A percentile compares a stretch with the other conserved stretches of the same genome.
phyloP scores from a whole-genome alignment of 2,888 invertebrate genomes.

The Diloba caeruleocephala region DNA sequence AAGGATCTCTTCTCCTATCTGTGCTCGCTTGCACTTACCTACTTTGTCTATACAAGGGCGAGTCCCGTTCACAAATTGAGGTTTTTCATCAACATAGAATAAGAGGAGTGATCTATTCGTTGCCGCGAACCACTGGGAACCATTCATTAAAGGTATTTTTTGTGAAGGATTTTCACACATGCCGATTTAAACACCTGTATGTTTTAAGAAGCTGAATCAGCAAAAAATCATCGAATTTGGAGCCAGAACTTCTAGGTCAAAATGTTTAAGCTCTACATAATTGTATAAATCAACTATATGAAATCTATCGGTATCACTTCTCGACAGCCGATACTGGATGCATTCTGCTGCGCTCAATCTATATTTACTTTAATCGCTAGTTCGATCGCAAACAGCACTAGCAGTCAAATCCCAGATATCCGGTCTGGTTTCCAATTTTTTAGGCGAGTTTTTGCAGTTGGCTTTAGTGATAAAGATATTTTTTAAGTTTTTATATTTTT shows the following conservation, averaged over 20 bases:
- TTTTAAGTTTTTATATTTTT: too few relatives aligned
- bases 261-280: constrained; percentile 21
- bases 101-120: too few relatives aligned
- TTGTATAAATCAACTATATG: constrained; percentile 9
- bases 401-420: constrained; percentile 53
- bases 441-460: constrained; percentile 20
- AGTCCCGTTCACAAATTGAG: too few relatives aligned
- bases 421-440: constrained; percentile 39
- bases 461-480: constrained; percentile 6
- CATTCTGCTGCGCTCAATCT: constrained; percentile 59
- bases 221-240: neutral
- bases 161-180: too few relatives aligned
- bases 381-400: constrained; percentile 62
- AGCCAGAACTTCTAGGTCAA: constrained; percentile 34
- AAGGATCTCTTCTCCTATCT: too few relatives aligned
- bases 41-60: too few relatives aligned
- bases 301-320: constrained; percentile 24
- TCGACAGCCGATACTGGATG: constrained; percentile 38
- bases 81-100: too few relatives aligned
- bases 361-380: constrained; percentile 73
- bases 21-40: too few relatives aligned
- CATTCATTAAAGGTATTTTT: too few relatives aligned
- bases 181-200: neutral
- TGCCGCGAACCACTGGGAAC: too few relatives aligned
- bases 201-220: neutral